Percentiles rank a stretch among this genome's conserved stretches.
Evolutionary conservation across 2,113 vertebrate species (phyloP).

Genomic region (Hyperopisus bebe): DNA sequence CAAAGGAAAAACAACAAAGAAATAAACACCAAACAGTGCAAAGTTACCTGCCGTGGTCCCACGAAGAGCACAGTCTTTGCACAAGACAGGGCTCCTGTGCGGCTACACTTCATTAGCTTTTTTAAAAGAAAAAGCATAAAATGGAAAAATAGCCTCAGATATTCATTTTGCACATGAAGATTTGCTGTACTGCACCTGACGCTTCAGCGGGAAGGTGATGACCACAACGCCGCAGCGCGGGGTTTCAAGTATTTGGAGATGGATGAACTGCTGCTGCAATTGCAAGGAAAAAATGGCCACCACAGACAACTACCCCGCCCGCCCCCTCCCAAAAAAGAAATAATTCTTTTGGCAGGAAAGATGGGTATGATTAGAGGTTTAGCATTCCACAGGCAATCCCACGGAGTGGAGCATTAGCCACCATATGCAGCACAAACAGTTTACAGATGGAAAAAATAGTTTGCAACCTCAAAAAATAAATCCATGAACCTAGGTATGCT

Average conservation of each 20-base stretch:
- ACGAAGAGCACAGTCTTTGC: background rate
- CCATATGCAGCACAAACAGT: background rate
- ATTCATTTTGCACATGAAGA: background rate
- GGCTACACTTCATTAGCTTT: conserved; percentile 21
- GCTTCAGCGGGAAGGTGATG: background rate
- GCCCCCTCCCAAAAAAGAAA: background rate
- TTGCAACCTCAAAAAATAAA: background rate
- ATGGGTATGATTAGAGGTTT: background rate
- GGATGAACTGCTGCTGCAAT: background rate
- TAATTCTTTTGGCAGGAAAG: background rate
- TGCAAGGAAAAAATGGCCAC: background rate
- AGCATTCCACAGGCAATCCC: background rate
- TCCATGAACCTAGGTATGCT: background rate
- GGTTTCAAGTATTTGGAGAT: background rate
- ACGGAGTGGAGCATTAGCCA: background rate
- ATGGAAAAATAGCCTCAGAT: background rate
- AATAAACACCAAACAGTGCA: background rate
- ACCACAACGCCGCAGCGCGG: background rate
- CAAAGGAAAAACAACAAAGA: background rate
- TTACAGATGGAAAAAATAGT: background rate
- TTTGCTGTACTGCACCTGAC: background rate
- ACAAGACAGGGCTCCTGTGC: conserved; percentile 2
- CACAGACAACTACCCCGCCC: background rate
- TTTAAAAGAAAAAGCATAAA: conserved; percentile 10
- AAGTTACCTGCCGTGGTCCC: background rate